phyloP scores from a whole-genome alignment of 1,140 invertebrate genomes.

The Chymomyza costata region DNA sequence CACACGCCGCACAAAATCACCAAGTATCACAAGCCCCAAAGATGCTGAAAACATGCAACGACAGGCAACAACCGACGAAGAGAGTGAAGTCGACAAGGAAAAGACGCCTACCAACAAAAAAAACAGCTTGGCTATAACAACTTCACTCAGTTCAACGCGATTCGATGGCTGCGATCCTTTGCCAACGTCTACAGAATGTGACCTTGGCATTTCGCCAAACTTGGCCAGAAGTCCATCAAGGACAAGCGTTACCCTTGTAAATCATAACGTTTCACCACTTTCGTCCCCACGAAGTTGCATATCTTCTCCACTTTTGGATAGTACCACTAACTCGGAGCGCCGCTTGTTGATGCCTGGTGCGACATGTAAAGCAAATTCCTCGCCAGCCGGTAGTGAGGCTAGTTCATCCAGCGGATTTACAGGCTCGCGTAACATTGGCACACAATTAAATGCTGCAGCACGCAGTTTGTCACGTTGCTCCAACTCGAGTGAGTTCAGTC shows the following conservation, averaged over 20 bases:
- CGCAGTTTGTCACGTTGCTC: constrained; percentile 64
- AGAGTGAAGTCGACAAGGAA: constrained; percentile 37
- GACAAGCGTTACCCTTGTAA: background rate
- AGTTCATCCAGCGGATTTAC: constrained; percentile 40
- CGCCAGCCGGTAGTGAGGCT: constrained; percentile 53
- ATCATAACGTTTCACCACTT: constrained; percentile 40
- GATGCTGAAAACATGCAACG: constrained; percentile 47
- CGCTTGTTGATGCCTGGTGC: constrained; percentile 13
- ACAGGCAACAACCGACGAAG: constrained; percentile 49
- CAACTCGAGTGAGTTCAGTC: constrained; percentile 73
- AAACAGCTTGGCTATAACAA: constrained; percentile 13
- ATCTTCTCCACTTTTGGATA: constrained; percentile 53
- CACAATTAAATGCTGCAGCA: constrained; percentile 6
- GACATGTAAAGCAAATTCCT: constrained; percentile 42
- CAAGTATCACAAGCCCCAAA: constrained; percentile 40
- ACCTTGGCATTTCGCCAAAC: constrained; percentile 56
- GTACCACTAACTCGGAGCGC: constrained; percentile 51
- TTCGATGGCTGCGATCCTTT: constrained; percentile 49
- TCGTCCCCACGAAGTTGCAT: constrained; percentile 59
- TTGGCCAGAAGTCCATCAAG: constrained; percentile 23
- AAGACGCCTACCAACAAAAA: constrained; percentile 55
- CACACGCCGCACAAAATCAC: constrained; percentile 43
- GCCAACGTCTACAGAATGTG: constrained; percentile 45
- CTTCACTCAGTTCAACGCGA: constrained; percentile 51
- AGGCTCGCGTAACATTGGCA: constrained; percentile 7